Percentiles rank a stretch among this genome's conserved stretches.
Evolutionary conservation across 23 tunicate genomes (phyloP).

Genomic region (Botrylloides violaceus): DNA sequence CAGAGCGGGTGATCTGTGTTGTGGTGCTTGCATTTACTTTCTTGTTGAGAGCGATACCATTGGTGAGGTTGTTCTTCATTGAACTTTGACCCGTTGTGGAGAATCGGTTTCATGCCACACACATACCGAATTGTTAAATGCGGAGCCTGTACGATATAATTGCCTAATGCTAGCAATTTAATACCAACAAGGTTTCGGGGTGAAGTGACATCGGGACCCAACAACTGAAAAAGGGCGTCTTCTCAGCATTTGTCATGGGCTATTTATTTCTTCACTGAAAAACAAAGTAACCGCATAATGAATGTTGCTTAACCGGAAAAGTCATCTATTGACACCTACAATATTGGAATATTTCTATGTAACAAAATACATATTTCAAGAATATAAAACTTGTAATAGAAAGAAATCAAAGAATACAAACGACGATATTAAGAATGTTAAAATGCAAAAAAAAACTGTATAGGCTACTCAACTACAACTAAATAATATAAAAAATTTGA

Average conservation of each 20-base stretch:
- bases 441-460: too few species aligned
- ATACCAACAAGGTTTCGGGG: not conserved
- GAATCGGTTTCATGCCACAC: constrained; percentile 4
- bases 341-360: too few species aligned
- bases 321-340: too few species aligned
- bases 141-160: not conserved
- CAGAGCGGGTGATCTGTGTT: not conserved
- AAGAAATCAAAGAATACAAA: too few species aligned
- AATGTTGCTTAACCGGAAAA: too few species aligned
- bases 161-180: not conserved
- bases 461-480: too few species aligned
- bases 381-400: too few species aligned
- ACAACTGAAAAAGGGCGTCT: not conserved
- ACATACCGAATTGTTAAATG: not conserved
- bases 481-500: too few species aligned
- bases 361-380: too few species aligned
- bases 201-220: constrained; percentile 2
- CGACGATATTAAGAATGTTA: too few species aligned
- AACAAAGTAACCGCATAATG: not conserved
- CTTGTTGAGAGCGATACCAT: not conserved
- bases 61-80: constrained; percentile 4
- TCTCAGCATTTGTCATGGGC: not conserved
- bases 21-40: not conserved
- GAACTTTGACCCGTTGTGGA: not conserved
- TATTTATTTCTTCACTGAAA: not conserved